Conservation (phyloP, 2,797 vertebrate genomes). For the Monodelphis domestica region DNA sequence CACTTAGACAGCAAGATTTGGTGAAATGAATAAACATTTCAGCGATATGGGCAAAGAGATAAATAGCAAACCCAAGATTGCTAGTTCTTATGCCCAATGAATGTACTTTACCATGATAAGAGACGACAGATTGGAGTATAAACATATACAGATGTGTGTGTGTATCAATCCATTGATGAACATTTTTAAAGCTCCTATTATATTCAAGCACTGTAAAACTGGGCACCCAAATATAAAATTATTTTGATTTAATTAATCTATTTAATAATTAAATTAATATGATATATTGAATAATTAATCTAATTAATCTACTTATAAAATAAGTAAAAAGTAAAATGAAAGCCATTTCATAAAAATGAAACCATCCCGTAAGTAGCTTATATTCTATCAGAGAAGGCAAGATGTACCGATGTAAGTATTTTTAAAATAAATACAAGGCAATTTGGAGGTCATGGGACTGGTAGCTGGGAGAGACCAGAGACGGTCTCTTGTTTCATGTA, state of each 20-base stretch:
- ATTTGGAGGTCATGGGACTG: not conserved
- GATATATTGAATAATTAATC: too few relatives aligned
- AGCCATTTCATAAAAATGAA: too few relatives aligned
- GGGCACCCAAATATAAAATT: not conserved
- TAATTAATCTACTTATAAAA: too few relatives aligned
- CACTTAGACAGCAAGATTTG: not conserved
- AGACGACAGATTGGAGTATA: not conserved
- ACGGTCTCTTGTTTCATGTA: not conserved
- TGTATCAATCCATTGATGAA: not conserved
- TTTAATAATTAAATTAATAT: too few relatives aligned
- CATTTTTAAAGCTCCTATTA: not conserved
- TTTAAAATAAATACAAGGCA: not conserved
- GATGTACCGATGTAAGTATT: not conserved
- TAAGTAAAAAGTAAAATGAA: too few relatives aligned
- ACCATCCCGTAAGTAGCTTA: not conserved
- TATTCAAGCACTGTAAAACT: not conserved
- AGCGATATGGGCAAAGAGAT: not conserved
- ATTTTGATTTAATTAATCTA: too few relatives aligned
- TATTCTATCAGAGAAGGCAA: not conserved
- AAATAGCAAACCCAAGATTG: not conserved
- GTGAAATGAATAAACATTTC: not conserved
- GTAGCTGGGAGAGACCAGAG: not conserved
- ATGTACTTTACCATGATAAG: not conserved
- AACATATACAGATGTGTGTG: not conserved
- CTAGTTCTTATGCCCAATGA: not conserved